Conservation (phyloP, 2,113 vertebrate species). For the Eira barbara region DNA sequence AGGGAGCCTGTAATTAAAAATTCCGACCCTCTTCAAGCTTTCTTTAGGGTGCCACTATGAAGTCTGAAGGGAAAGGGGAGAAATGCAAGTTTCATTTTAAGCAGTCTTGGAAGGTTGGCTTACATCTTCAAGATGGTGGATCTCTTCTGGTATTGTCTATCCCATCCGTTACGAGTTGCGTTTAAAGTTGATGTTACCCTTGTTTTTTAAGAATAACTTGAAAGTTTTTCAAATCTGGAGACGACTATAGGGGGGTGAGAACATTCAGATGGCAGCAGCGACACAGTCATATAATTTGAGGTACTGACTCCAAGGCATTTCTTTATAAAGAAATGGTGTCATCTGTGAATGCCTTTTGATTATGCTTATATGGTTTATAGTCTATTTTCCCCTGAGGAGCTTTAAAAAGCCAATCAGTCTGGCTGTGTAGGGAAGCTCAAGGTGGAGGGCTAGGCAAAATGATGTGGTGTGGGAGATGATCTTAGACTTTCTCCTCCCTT, state of each 20-base stretch:
- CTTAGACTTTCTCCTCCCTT: not conserved
- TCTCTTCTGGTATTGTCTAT: not conserved
- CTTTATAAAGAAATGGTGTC: not conserved
- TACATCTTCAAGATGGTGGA: not conserved
- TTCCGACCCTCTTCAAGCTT: slow-evolving; percentile 59
- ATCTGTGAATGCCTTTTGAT: not conserved
- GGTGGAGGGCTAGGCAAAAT: not conserved
- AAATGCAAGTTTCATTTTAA: not conserved
- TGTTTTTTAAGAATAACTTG: not conserved
- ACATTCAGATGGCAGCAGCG: not conserved
- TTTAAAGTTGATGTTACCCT: not conserved
- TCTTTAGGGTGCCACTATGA: slow-evolving; percentile 26
- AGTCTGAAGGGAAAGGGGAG: not conserved
- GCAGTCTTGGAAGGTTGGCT: not conserved
- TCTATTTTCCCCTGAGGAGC: not conserved
- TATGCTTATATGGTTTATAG: not conserved
- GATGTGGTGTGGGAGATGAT: not conserved
- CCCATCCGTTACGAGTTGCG: not conserved
- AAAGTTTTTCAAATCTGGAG: not conserved
- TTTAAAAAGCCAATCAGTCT: not conserved
- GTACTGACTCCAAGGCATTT: not conserved
- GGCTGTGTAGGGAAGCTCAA: not conserved
- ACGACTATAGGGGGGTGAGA: not conserved
- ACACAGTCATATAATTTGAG: not conserved
- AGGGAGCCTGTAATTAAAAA: slow-evolving; percentile 68